Percentiles rank a stretch among this genome's conserved stretches.
phyloP scores from a whole-genome alignment of 2,797 vertebrate genomes.

The Siniperca undulata region DNA sequence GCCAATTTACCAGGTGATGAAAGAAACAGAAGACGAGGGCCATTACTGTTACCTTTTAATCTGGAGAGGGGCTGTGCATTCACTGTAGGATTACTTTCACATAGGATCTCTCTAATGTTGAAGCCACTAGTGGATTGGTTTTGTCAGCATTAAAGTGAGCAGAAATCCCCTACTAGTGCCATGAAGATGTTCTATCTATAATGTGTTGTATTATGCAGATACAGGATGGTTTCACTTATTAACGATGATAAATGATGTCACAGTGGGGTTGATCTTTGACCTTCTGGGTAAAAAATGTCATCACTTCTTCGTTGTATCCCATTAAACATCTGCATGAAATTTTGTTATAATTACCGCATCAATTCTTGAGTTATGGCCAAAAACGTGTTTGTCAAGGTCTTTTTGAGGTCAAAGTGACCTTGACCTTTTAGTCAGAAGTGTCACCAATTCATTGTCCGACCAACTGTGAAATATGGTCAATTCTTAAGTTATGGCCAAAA shows the following conservation, averaged over 20 bases:
- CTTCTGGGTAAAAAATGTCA: no score
- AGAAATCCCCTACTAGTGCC: neutral
- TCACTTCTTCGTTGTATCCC: no score
- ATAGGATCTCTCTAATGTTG: conserved; percentile 47
- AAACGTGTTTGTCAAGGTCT: no score
- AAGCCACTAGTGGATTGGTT: conserved; percentile 43
- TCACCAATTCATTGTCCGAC: no score
- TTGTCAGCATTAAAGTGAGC: conserved; percentile 29
- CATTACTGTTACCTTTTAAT: conserved; percentile 67
- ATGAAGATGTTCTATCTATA: neutral
- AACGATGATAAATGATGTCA: neutral
- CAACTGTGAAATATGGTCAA: no score
- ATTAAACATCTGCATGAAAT: no score
- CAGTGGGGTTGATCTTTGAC: no score
- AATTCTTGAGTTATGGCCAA: no score
- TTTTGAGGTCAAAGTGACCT: no score
- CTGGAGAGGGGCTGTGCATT: conserved; percentile 41
- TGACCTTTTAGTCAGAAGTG: no score
- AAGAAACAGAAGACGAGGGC: conserved; percentile 54
- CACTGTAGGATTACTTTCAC: conserved; percentile 58
- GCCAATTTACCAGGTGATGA: conserved; percentile 65
- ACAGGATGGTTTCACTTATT: neutral
- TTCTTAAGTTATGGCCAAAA: no score
- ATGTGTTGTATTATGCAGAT: neutral
- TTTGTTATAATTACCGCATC: no score